These are phyloP conservation scores for Parascotia fuliginaria DNA, from an alignment of 2,888 invertebrate species.

Conservation along the genomic window DNA sequence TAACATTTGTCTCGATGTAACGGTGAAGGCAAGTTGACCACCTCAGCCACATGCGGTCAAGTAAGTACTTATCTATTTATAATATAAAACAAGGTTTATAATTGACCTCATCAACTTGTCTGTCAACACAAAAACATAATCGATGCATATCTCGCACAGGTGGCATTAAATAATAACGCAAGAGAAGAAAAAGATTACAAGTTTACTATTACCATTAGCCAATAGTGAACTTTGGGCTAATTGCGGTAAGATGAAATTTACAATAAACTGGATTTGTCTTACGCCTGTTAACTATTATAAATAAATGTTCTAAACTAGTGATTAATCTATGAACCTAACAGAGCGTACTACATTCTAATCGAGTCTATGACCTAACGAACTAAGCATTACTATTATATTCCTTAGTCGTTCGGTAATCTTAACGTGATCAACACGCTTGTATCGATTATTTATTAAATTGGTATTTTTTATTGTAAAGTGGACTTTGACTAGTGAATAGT, in stretches of 20 bases:
- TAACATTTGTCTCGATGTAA: no score
- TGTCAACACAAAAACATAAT: conserved; percentile 7
- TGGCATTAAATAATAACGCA: no score
- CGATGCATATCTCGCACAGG: background rate
- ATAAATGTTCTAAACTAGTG: conserved; percentile 1
- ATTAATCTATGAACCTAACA: conserved; percentile 33
- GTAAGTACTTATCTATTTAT: background rate
- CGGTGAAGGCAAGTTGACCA: no score
- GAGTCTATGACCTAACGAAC: conserved; percentile 27
- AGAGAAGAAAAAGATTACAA: no score
- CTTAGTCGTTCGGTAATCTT: conserved; percentile 30
- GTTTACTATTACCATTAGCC: no score
- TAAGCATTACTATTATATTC: conserved; percentile 19
- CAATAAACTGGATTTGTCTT: no score
- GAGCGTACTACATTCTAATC: conserved; percentile 41
- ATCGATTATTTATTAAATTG: conserved; percentile 7
- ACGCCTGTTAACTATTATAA: no score
- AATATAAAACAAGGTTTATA: background rate
- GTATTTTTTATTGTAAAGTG: conserved; percentile 5
- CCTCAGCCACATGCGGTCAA: no score
- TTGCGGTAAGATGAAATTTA: no score
- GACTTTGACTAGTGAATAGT: conserved; percentile 16
- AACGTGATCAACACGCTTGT: conserved; percentile 18
- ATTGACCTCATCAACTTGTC: background rate
- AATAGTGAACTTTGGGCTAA: no score